Evolutionary conservation across 2,888 invertebrate genomes (phyloP).

Genomic region (Eupithecia inturbata): DNA sequence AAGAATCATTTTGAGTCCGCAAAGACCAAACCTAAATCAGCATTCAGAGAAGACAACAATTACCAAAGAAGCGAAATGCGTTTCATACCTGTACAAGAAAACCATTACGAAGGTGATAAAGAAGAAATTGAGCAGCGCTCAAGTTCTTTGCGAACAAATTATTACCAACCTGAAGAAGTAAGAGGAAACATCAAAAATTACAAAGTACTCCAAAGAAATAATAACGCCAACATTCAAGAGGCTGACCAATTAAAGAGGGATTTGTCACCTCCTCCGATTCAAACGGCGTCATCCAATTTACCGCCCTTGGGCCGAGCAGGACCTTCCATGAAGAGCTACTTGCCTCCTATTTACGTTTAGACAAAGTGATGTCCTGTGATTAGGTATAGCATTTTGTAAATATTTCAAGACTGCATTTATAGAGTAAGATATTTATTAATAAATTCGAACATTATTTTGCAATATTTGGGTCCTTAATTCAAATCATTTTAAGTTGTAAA

Average conservation of each 20-base stretch:
- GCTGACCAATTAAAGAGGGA: constrained; percentile 58
- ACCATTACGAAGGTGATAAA: constrained; percentile 51
- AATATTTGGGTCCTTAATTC: constrained; percentile 7
- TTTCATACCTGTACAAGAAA: constrained; percentile 52
- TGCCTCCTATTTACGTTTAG: constrained; percentile 73
- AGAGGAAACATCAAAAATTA: constrained; percentile 76
- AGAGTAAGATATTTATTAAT: constrained; percentile 49
- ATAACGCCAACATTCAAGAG: constrained; percentile 56
- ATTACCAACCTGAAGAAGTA: constrained; percentile 65
- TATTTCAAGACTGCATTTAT: constrained; percentile 74
- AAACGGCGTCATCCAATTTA: constrained; percentile 56
- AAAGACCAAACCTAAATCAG: constrained; percentile 65
- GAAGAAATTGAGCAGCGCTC: constrained; percentile 49
- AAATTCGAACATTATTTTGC: not conserved
- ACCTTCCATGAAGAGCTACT: constrained; percentile 73
- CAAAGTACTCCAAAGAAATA: constrained; percentile 74
- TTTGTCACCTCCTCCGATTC: constrained; percentile 61
- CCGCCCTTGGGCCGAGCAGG: constrained; percentile 78
- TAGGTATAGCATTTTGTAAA: constrained; percentile 64
- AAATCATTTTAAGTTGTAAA: not conserved
- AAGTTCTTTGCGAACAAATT: constrained; percentile 54
- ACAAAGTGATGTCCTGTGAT: constrained; percentile 63
- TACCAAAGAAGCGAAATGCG: constrained; percentile 55
- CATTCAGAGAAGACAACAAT: constrained; percentile 41
- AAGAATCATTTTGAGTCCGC: constrained; percentile 75